These are phyloP conservation scores for Promerops cafer DNA, from an alignment of 2,113 vertebrate genomes.

Conservation along the genomic window DNA sequence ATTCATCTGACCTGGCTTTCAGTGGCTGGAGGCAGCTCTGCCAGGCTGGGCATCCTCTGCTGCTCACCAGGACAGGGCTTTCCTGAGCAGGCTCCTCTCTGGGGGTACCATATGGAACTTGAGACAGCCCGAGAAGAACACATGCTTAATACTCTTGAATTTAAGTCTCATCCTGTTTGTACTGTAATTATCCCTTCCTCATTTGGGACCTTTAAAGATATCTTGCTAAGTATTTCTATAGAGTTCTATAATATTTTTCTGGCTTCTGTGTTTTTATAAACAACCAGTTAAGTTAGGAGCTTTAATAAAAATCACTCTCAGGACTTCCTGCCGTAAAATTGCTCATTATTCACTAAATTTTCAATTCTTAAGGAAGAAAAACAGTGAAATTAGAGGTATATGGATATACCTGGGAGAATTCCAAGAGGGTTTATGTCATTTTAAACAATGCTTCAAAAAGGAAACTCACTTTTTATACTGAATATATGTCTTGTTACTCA, in stretches of 20 bases:
- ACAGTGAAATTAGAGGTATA: neutral
- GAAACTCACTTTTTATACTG: neutral
- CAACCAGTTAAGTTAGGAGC: neutral
- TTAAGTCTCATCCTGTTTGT: neutral
- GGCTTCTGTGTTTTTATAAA: neutral
- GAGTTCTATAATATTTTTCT: neutral
- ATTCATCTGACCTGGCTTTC: neutral
- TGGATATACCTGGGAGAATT: neutral
- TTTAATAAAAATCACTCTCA: neutral
- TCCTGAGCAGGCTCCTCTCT: neutral
- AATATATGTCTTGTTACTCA: neutral
- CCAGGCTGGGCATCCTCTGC: neutral
- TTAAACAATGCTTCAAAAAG: neutral
- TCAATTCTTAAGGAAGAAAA: neutral
- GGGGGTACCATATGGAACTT: accelerated
- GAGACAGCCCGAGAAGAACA: neutral
- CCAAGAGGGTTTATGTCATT: neutral
- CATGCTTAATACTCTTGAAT: neutral
- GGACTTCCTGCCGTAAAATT: neutral
- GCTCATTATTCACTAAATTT: neutral
- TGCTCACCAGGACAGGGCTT: too few relatives aligned
- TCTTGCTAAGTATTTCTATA: neutral
- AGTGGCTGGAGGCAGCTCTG: neutral
- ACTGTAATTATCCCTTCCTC: neutral
- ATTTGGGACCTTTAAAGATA: neutral